A percentile compares a stretch with the other conserved stretches of the same genome.
Evolutionary conservation across 2,797 vertebrate species (phyloP).

Genomic region (Gila robusta): DNA sequence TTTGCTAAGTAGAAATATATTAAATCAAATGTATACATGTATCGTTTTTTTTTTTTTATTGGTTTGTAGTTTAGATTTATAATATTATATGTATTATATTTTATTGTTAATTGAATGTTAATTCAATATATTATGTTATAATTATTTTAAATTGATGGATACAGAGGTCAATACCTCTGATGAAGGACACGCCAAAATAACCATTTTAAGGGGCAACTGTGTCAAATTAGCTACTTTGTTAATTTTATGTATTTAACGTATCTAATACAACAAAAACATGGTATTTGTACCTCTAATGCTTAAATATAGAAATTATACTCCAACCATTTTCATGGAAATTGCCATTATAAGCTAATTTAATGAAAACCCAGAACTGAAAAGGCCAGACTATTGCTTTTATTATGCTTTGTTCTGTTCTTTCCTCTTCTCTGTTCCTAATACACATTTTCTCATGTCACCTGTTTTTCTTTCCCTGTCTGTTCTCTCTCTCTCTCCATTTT

Average conservation of each 20-base stretch:
- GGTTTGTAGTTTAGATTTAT: neutral
- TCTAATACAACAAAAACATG: neutral
- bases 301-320: neutral
- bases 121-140: no score
- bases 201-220: neutral
- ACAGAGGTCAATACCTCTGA: neutral
- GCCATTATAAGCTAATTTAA: neutral
- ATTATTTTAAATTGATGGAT: neutral
- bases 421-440: neutral
- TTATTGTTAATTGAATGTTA: neutral
- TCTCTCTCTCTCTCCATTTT: neutral
- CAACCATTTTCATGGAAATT: neutral
- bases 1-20: neutral
- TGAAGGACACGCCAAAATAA: neutral
- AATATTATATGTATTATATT: neutral
- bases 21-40: neutral
- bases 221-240: neutral
- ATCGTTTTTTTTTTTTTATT: neutral
- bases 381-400: neutral
- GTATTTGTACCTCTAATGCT: neutral
- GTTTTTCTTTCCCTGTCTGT: neutral
- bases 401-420: neutral
- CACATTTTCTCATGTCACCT: conserved; percentile 1
- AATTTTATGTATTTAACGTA: neutral
- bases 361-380: neutral